Percentiles rank a stretch among this genome's conserved stretches.
Evolutionary conservation across 2,797 vertebrate species (phyloP).

Genomic region (Anniella stebbinsi): DNA sequence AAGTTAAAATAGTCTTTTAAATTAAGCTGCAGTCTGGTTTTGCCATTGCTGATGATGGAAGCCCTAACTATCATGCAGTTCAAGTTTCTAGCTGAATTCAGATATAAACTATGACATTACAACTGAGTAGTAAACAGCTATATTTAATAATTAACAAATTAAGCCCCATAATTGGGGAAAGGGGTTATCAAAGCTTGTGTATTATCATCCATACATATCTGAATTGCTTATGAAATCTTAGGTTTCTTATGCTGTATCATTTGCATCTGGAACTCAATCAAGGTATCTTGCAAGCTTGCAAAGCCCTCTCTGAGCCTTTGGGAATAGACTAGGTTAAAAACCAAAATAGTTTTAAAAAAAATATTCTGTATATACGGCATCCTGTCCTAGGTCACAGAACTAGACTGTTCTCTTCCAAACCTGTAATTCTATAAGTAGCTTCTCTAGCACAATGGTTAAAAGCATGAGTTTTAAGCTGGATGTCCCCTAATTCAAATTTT

Average conservation of each 20-base stretch:
- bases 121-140: background rate
- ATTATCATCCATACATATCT: background rate
- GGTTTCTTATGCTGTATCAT: background rate
- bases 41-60: background rate
- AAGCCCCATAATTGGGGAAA: background rate
- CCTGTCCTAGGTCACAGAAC: background rate
- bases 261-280: background rate
- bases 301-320: background rate
- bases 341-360: background rate
- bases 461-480: background rate
- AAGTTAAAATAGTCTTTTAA: background rate
- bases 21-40: background rate
- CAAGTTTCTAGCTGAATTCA: background rate
- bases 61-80: background rate
- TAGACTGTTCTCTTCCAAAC: background rate
- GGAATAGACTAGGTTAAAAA: background rate
- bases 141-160: background rate
- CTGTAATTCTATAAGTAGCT: background rate
- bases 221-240: background rate
- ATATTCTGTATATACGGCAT: background rate
- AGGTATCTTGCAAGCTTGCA: background rate
- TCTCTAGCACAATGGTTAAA: background rate
- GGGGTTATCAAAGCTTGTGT: background rate
- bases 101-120: background rate
- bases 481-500: background rate